Percentiles rank a stretch among this genome's conserved stretches.
Evolutionary conservation across 2,113 vertebrate genomes (phyloP).

Genomic region (Sigmodon hispidus): DNA sequence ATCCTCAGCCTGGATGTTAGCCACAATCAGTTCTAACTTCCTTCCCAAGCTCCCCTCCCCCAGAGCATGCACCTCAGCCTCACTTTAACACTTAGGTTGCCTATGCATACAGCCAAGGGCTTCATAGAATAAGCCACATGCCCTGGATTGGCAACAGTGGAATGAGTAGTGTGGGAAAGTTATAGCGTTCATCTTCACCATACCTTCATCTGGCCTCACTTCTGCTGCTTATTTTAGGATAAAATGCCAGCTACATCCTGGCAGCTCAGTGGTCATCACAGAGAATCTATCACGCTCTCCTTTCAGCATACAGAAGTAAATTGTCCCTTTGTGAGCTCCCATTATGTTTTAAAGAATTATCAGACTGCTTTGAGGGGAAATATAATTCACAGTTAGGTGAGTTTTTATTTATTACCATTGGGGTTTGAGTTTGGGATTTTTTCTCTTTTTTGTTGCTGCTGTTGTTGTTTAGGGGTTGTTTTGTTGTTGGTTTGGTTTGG

Average conservation of each 20-base stretch:
- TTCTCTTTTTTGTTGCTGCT: neutral
- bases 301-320: neutral
- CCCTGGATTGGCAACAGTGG: neutral
- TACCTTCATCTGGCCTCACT: accelerated
- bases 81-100: neutral
- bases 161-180: neutral
- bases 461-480: neutral
- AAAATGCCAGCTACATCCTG: neutral
- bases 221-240: neutral
- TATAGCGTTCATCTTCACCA: accelerated
- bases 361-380: neutral
- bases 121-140: no score
- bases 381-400: neutral
- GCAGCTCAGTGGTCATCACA: neutral
- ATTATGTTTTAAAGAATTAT: neutral
- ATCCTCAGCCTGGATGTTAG: neutral
- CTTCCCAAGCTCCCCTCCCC: neutral
- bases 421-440: neutral
- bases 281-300: neutral
- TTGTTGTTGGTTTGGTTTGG: no score
- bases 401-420: neutral
- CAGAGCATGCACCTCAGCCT: accelerated
- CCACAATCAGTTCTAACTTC: neutral
- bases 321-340: neutral
- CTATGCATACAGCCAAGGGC: neutral